Conservation (phyloP, 1,140 invertebrate genomes). For the Heliconius hermathena region DNA sequence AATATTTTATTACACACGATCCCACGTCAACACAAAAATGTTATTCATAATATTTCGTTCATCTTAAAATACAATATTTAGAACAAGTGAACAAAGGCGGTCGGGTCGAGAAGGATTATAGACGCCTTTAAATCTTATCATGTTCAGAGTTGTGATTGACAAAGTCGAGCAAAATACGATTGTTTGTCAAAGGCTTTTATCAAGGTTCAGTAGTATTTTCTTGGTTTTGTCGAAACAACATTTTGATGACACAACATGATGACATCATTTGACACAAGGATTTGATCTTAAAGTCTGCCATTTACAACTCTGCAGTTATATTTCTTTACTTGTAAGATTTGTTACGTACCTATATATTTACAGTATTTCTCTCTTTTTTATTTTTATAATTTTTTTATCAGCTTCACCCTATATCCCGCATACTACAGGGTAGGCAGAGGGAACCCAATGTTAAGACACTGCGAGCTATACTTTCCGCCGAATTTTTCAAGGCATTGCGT, state of each 20-base stretch:
- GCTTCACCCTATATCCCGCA: too few species aligned
- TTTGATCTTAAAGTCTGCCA: background rate
- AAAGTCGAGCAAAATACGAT: slow-evolving; percentile 17
- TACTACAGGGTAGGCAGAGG: too few species aligned
- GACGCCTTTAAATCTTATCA: slow-evolving; percentile 16
- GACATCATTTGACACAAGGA: too few species aligned
- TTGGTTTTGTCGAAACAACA: background rate
- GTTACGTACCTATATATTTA: background rate
- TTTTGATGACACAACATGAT: background rate
- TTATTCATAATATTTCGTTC: background rate
- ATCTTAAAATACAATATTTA: slow-evolving; percentile 7
- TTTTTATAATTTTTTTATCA: too few species aligned
- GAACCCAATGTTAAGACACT: too few species aligned
- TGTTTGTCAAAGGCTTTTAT: slow-evolving; percentile 20
- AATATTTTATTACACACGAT: background rate
- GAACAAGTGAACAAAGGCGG: slow-evolving; percentile 10
- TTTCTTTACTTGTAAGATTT: background rate
- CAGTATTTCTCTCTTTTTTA: background rate
- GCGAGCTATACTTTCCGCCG: too few species aligned
- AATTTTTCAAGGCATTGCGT: too few species aligned
- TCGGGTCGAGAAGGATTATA: slow-evolving; percentile 5
- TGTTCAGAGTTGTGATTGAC: slow-evolving; percentile 7
- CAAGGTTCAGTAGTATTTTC: background rate
- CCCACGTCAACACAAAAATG: background rate
- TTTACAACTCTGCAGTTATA: background rate